Conservation (phyloP, 2,113 vertebrate genomes). For the Rhineura floridana region DNA sequence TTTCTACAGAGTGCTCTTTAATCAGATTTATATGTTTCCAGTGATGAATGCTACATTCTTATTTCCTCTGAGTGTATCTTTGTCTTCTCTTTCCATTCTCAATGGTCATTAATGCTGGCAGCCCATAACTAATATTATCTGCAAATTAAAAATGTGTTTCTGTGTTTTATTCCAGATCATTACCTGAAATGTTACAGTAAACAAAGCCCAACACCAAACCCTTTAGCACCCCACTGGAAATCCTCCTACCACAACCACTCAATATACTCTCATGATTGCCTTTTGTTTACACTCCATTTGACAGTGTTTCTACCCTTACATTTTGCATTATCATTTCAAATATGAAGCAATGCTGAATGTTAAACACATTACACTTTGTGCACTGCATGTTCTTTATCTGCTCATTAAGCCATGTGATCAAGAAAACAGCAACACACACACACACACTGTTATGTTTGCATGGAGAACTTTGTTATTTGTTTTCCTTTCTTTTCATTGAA, state of each 20-base stretch:
- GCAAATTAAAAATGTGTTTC: background rate
- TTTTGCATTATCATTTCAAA: conserved; percentile 1
- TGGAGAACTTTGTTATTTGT: background rate
- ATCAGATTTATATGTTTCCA: background rate
- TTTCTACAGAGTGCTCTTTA: background rate
- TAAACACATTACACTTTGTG: background rate
- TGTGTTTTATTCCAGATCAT: conserved; percentile 5
- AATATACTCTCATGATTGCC: background rate
- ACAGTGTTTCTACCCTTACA: background rate
- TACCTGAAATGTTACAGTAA: conserved; percentile 18
- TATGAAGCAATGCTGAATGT: background rate
- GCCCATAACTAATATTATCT: background rate
- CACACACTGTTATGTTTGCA: no score
- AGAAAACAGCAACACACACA: background rate
- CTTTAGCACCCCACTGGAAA: background rate
- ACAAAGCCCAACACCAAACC: background rate
- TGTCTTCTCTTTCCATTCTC: background rate
- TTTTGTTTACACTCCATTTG: conserved; percentile 27
- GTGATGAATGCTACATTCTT: background rate
- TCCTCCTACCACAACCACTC: background rate
- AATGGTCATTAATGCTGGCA: background rate
- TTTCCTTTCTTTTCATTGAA: background rate
- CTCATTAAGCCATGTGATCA: background rate
- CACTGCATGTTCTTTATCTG: background rate
- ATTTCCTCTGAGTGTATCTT: background rate